These are phyloP conservation scores for Trachythela sp. DNA, from an alignment of 64 coral and sea anemone species.

Conservation along the genomic window DNA sequence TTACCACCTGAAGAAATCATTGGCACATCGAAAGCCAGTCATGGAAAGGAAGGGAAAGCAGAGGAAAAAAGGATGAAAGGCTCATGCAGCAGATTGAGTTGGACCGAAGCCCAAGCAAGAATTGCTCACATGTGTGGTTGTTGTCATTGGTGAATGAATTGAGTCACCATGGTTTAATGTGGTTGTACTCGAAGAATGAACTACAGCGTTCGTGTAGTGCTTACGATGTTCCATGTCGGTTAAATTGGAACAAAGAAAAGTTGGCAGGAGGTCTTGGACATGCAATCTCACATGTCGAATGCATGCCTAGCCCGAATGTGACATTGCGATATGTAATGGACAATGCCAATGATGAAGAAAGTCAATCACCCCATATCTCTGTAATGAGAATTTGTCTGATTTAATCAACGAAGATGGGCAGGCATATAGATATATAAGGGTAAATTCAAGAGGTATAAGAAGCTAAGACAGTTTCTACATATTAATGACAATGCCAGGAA, in stretches of 20 bases:
- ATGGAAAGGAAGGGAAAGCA: not conserved
- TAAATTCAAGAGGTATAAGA: too few relatives aligned
- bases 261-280: not conserved
- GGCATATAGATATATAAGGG: too few relatives aligned
- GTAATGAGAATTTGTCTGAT: not conserved
- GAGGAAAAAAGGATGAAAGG: not conserved
- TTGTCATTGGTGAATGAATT: not conserved
- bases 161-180: not conserved
- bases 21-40: constrained; percentile 30
- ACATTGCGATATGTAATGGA: not conserved
- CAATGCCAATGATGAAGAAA: not conserved
- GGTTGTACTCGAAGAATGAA: not conserved
- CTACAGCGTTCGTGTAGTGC: not conserved
- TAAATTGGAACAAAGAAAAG: not conserved
- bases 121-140: not conserved
- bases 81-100: not conserved
- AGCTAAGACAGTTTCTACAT: too few relatives aligned
- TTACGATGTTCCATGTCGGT: not conserved
- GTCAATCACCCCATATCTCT: not conserved
- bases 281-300: not conserved
- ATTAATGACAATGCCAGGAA: too few relatives aligned
- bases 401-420: too few relatives aligned
- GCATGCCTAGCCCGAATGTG: not conserved
- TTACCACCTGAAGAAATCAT: constrained; percentile 18
- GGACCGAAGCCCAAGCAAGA: not conserved